These are phyloP conservation scores for Junonia oenone DNA, from an alignment of 2,888 invertebrate genomes.

Conservation along the genomic window DNA sequence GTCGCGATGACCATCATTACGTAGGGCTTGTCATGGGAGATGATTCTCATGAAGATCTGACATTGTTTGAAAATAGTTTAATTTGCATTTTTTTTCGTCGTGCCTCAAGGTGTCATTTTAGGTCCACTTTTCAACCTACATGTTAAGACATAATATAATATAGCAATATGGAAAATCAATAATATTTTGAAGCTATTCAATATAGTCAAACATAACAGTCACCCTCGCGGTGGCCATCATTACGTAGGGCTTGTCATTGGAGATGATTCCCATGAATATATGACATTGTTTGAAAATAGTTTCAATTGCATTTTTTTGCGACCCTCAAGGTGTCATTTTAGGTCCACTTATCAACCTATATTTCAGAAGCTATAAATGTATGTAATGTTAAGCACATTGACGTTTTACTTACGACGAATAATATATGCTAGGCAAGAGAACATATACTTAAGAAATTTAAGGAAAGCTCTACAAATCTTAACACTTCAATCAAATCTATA, in stretches of 20 bases:
- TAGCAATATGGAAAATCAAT: too few relatives aligned
- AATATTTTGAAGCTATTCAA: too few relatives aligned
- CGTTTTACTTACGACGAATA: too few relatives aligned
- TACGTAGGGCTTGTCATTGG: constrained; percentile 22
- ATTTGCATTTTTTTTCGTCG: neutral
- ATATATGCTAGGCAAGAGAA: too few relatives aligned
- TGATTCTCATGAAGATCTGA: constrained; percentile 12
- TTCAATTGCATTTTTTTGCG: neutral
- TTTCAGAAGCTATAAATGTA: too few relatives aligned
- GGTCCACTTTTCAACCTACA: neutral
- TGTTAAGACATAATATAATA: too few relatives aligned
- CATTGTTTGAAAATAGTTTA: constrained; percentile 1
- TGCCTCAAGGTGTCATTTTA: neutral
- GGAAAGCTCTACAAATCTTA: too few relatives aligned
- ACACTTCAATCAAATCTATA: too few relatives aligned
- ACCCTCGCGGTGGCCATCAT: constrained; percentile 32
- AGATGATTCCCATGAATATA: constrained; percentile 14
- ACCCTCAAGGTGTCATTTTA: neutral
- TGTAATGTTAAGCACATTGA: too few relatives aligned
- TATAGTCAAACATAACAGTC: constrained; percentile 31
- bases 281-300: constrained; percentile 1
- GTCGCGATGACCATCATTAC: constrained; percentile 32
- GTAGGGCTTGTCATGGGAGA: constrained; percentile 19
- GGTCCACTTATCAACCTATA: neutral
- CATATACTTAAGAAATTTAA: too few relatives aligned